Evolutionary conservation across 1,140 invertebrate species (phyloP), one percentile per base, ranked within the genome.

Genomic region (Panagrolaimus sp.): DNA sequence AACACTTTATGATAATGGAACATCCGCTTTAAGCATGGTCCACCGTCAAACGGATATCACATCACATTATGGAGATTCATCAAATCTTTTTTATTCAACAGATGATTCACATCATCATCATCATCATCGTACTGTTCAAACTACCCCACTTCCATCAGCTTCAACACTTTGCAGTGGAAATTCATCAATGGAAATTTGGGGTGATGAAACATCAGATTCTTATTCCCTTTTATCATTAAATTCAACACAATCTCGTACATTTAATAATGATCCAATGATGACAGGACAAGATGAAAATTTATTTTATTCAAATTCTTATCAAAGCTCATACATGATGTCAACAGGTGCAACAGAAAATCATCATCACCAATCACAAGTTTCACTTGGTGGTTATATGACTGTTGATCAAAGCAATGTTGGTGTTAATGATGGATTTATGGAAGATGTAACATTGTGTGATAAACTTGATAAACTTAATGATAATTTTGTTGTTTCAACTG

Each of bases 381-480:
- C 51, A 2, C 51, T 57, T 27, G 51, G 51, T 57, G 51, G 51
- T 25, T 57, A 57, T 27, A 57, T 57, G 51, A 27, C 51, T 27
- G 51, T 57, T 27, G 51, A 57, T 11, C 51, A 57, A 27, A 4
- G 2, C 31, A 38, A 38, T 38, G 51, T 14, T 16, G n/a, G 11
- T 57, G 20, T 27, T 16, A 57, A 9, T 20, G 51, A 57, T 57
- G 51, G 51, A n/a, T 57, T 57, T 27, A 57, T 57, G 9, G 51
- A 57, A 25, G 51, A 57, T 25, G 20, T 57, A 11, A 27, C 20
- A 13, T 25, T 57, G 51, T 57, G 51, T 27, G 31, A 38, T 4
- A 38, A 38, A 7, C 7, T 38, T 2, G 51, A 57, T 27, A 57
- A 57, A 57, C 51, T 57, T 27, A 57, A 57, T 20, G 51, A 57